phyloP scores from a whole-genome alignment of 2,113 vertebrate genomes.

The Phyllostomus hastatus region DNA sequence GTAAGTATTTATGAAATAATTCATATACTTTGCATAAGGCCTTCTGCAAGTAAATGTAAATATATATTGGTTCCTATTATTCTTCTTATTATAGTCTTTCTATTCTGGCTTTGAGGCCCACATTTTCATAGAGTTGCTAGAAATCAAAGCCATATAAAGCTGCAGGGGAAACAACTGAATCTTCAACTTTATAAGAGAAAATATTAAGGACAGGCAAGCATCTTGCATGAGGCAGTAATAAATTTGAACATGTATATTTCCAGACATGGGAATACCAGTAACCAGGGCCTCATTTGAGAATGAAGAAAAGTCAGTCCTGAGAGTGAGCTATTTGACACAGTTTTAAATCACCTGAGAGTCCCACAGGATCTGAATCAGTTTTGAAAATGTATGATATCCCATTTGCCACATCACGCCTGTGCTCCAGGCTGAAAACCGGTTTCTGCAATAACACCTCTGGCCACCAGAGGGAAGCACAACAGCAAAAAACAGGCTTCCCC shows the following conservation, averaged over 20 bases:
- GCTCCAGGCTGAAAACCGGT: not conserved
- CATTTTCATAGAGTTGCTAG: not conserved
- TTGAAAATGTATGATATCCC: not conserved
- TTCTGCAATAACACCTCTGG: not conserved
- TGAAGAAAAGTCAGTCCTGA: not conserved
- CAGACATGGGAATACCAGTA: not conserved
- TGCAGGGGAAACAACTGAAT: not conserved
- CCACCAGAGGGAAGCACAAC: not conserved
- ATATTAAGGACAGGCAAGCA: not conserved
- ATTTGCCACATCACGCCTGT: not conserved
- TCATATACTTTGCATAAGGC: not conserved
- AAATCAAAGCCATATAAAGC: not conserved
- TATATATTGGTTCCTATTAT: not conserved
- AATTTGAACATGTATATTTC: not conserved
- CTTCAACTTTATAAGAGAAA: not conserved
- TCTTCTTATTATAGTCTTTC: not conserved
- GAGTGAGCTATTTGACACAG: not conserved
- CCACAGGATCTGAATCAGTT: not conserved
- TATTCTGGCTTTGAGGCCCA: not conserved
- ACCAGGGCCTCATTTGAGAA: not conserved
- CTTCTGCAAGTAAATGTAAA: not conserved
- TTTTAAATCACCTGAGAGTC: not conserved
- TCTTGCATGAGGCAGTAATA: not conserved
- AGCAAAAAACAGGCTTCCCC: not conserved
- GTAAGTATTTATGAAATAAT: not conserved